Conservation (phyloP, 2,888 invertebrate genomes). For the Oeneis ivallda region DNA sequence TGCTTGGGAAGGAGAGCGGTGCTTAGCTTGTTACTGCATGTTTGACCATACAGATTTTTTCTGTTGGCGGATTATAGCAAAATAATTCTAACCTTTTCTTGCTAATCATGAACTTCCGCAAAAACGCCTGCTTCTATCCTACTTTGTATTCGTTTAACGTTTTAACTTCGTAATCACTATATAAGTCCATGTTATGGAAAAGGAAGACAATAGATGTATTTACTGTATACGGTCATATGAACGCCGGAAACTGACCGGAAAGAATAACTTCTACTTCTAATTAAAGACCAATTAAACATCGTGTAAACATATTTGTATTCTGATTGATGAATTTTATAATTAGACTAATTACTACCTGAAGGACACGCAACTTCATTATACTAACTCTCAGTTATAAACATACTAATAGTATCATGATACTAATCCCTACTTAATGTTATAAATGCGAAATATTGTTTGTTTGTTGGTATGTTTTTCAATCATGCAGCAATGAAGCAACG, state of each 20-base stretch:
- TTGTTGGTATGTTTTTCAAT: too few species aligned
- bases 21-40: too few species aligned
- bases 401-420: background rate
- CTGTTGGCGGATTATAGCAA: too few species aligned
- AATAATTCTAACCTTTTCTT: too few species aligned
- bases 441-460: too few species aligned
- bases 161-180: conserved; percentile 8
- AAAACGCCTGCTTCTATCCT: too few species aligned
- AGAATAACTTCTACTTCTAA: conserved; percentile 17
- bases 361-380: conserved; percentile 21
- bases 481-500: too few species aligned
- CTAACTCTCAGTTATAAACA: too few species aligned
- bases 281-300: conserved; percentile 24
- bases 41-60: too few species aligned
- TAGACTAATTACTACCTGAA: conserved; percentile 13
- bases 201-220: conserved; percentile 17
- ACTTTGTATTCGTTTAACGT: background rate
- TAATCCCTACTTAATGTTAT: background rate
- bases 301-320: background rate
- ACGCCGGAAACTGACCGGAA: conserved; percentile 28
- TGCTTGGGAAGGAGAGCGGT: too few species aligned
- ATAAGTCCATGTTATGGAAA: conserved; percentile 4
- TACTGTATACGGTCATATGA: conserved; percentile 19
- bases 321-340: conserved; percentile 20
- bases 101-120: too few species aligned